Evolutionary conservation across 92 coral and sea anemone genomes (phyloP), one percentile per base, ranked within the genome.

Genomic region (Actinostola sp.): DNA sequence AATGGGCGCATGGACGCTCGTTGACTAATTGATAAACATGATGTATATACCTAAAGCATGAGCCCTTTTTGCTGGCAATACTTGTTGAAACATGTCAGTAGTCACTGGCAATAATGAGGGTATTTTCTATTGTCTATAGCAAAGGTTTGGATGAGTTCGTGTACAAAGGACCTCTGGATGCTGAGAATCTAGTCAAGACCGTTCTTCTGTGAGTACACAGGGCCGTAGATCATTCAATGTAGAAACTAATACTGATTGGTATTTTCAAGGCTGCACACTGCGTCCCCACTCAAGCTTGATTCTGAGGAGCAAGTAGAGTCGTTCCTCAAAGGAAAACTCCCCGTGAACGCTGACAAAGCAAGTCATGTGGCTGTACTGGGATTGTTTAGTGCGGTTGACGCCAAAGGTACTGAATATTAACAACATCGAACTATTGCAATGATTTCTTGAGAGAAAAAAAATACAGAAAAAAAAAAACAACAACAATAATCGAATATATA

Each of bases 331-430:
- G 99, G 99, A 30, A 82, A 78, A 52, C 82, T 79, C 29, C 99
- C 99, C 25, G 48, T 63, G 72, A 67, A 83, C 30, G 84, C 97
- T 12, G 80, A 67, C 44, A 78, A 59, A 23, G 93, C 86, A 10
- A 92, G 92, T 11, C 83, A 86, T 53, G 71, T 86, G n/a, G 82
- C 97, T 42, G 91, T 95, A 23, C 38, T 95, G 52, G 99, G 96
- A 48, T 39, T 95, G 79, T 95, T 95, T 68, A 50, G 67, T 10
- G 61, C 60, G n/a, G 65, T 34, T 25, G 56, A 20, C 26, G 81
- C 71, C 28, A 59, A 79, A 27, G 76, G 94, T 89, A 63, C 72
- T 75, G 4, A 4, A 66, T 15, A 17, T 17, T 29, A 16, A 16
- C 25, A 35, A 10, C 3, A 23, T 2, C 19, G 31, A 25, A 38